Percentiles rank a stretch among this genome's conserved stretches.
These are phyloP conservation scores for Acyrthosiphon pisum DNA, from an alignment of 1,140 invertebrate species.

Conservation along the genomic window DNA sequence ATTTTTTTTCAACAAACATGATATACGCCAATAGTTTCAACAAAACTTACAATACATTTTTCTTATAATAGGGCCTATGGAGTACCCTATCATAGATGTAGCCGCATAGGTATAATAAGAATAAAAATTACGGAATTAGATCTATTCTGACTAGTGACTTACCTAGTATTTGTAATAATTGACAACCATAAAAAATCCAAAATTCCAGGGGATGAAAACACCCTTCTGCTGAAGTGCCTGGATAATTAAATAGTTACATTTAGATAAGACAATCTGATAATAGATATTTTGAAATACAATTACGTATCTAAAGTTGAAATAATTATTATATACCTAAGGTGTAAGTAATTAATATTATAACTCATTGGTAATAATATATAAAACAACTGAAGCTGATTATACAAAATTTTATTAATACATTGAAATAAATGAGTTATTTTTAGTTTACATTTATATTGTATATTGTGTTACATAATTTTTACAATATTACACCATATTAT, in stretches of 20 bases:
- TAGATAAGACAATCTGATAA: background rate
- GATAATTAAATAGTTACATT: background rate
- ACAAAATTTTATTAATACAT: background rate
- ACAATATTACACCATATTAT: too few species aligned
- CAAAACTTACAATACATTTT: background rate
- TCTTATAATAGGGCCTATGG: background rate
- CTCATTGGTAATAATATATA: background rate
- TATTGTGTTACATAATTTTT: too few species aligned
- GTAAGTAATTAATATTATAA: background rate
- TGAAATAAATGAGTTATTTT: background rate
- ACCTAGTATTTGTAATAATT: background rate
- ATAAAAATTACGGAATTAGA: background rate
- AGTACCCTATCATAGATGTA: background rate
- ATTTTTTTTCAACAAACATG: too few species aligned
- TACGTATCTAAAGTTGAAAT: background rate
- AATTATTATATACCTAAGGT: background rate
- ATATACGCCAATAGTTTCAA: too few species aligned
- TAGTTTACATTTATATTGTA: background rate
- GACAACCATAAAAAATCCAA: background rate
- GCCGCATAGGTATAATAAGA: background rate
- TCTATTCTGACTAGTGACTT: background rate
- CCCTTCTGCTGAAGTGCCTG: background rate
- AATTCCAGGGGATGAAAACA: background rate
- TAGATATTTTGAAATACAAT: too few species aligned
- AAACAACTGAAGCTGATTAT: background rate